A percentile compares a stretch with the other conserved stretches of the same genome.
phyloP scores from a whole-genome alignment of 1,140 invertebrate species.

The Seison nebaliae region DNA sequence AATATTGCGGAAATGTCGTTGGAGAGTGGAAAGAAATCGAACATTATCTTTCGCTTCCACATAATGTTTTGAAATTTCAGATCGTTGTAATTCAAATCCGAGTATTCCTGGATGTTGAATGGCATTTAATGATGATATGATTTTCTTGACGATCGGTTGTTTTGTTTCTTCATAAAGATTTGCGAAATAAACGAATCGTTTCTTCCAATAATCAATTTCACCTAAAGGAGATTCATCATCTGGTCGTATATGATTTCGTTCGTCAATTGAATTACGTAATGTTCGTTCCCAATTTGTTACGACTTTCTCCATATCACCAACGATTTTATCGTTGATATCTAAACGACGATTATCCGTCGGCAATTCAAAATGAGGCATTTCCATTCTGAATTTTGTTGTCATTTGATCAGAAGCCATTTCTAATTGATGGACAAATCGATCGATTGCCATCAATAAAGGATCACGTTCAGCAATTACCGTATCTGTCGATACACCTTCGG shows the following conservation, averaged over 20 bases:
- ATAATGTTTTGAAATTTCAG: conserved; percentile 40
- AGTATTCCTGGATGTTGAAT: conserved; percentile 28
- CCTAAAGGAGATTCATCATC: conserved; percentile 45
- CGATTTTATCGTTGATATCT: conserved; percentile 24
- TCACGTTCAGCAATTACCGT: too few species aligned
- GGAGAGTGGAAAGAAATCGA: conserved; percentile 47
- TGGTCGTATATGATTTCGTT: conserved; percentile 21
- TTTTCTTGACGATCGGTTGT: conserved; percentile 37
- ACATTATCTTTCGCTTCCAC: conserved; percentile 53
- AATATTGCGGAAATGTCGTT: conserved; percentile 51
- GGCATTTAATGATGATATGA: conserved; percentile 33
- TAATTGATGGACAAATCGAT: conserved; percentile 28
- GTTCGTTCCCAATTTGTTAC: conserved; percentile 7
- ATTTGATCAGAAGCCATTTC: conserved; percentile 28
- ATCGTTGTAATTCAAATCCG: conserved; percentile 32
- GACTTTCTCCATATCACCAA: conserved; percentile 21
- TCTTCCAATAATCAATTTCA: conserved; percentile 54
- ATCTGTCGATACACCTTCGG: too few species aligned
- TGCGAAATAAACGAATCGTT: conserved; percentile 44
- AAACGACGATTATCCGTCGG: conserved; percentile 18
- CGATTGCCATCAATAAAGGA: conserved; percentile 29
- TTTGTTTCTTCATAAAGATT: conserved; percentile 51
- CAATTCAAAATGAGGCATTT: conserved; percentile 25
- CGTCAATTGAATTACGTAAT: conserved; percentile 5
- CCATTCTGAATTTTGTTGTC: conserved; percentile 27